These are phyloP conservation scores for Pristiophorus japonicus DNA, from an alignment of 2,113 vertebrate genomes.

Conservation along the genomic window DNA sequence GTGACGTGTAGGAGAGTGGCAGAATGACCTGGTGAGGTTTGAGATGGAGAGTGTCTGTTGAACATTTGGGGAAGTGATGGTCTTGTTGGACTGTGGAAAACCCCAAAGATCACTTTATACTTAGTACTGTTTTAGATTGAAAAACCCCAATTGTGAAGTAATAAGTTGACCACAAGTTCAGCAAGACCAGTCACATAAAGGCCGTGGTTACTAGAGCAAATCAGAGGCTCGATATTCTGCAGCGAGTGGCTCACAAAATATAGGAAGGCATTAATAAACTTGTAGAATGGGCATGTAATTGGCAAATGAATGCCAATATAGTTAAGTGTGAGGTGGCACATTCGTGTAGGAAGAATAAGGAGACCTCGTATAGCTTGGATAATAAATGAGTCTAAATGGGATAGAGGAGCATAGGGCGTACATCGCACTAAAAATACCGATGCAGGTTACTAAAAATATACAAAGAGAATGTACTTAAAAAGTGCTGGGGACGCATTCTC, in stretches of 20 bases:
- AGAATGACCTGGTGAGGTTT: background rate
- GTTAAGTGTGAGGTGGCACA: background rate
- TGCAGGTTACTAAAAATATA: background rate
- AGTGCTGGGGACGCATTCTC: background rate
- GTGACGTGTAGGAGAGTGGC: background rate
- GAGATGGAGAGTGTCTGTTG: background rate
- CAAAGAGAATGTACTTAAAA: background rate
- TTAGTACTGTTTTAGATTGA: background rate
- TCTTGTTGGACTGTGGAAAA: background rate
- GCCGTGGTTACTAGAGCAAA: background rate
- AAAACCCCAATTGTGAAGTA: background rate
- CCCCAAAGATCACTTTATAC: background rate
- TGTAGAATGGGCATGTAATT: background rate
- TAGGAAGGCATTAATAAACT: background rate
- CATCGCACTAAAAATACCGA: background rate
- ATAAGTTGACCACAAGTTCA: background rate
- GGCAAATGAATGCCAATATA: background rate
- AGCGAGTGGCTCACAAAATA: background rate
- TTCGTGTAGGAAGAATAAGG: background rate
- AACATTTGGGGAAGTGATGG: background rate
- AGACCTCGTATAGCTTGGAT: background rate
- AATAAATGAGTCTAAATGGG: background rate
- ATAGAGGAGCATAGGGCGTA: background rate
- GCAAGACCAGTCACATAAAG: background rate
- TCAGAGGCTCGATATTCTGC: background rate